Evolutionary conservation across 1,140 invertebrate species (phyloP).

Genomic region (Macrobrachium nipponense): DNA sequence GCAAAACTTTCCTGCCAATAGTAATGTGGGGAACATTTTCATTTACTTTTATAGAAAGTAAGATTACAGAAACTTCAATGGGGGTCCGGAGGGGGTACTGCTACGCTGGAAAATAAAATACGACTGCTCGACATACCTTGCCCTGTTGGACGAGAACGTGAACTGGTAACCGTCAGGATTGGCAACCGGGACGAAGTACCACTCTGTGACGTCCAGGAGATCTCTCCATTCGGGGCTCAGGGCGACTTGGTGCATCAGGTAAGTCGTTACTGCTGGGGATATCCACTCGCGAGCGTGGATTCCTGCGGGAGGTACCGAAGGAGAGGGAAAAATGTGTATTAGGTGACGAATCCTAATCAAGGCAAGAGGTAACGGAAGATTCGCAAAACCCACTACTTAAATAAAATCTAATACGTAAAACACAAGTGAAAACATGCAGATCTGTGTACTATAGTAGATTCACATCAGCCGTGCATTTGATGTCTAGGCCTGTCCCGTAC

Average conservation of each 20-base stretch:
- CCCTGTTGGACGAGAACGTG: constrained; percentile 63
- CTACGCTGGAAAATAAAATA: too few relatives aligned
- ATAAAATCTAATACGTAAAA: too few relatives aligned
- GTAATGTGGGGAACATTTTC: too few relatives aligned
- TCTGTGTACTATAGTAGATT: too few relatives aligned
- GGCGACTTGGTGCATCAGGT: constrained; percentile 85
- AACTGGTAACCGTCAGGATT: constrained; percentile 65
- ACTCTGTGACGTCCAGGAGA: constrained; percentile 78
- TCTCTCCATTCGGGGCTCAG: constrained; percentile 78
- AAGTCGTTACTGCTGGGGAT: constrained; percentile 85
- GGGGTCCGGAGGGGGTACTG: too few relatives aligned
- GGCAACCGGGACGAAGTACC: constrained; percentile 67
- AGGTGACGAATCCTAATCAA: not conserved
- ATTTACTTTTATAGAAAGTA: too few relatives aligned
- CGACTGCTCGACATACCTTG: constrained; percentile 35
- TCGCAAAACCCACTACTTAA: not conserved
- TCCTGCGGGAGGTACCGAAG: constrained; percentile 69
- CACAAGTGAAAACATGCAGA: too few relatives aligned
- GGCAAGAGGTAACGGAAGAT: not conserved
- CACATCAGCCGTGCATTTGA: too few relatives aligned
- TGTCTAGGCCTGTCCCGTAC: too few relatives aligned
- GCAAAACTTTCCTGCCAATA: too few relatives aligned
- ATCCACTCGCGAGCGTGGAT: constrained; percentile 93
- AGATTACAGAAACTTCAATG: too few relatives aligned
- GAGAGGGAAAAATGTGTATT: not conserved